Evolutionary conservation across 2,797 vertebrate genomes (phyloP).

Genomic region (Pristis pectinata): DNA sequence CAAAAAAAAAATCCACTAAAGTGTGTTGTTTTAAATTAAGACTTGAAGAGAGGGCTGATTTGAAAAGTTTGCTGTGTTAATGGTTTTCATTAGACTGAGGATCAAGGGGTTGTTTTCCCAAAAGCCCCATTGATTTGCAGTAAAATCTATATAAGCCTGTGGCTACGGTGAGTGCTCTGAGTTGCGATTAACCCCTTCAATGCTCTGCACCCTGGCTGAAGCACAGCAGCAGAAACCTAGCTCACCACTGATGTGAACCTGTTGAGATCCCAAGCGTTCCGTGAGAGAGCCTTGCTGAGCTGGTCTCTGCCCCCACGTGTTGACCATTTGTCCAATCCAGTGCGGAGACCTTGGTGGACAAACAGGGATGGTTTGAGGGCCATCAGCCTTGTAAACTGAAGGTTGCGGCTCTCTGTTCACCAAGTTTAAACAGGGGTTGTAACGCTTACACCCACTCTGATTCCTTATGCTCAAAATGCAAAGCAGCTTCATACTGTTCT

Average conservation of each 20-base stretch:
- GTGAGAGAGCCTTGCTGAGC: not conserved
- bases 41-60: not conserved
- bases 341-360: not conserved
- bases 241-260: not conserved
- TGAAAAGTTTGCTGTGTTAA: slow-evolving; percentile 11
- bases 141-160: not conserved
- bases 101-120: not conserved
- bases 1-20: not conserved
- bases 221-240: not conserved
- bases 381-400: no score
- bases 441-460: no score
- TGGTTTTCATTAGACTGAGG: slow-evolving; percentile 24
- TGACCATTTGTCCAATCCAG: not conserved
- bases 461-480: not conserved
- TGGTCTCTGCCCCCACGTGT: not conserved
- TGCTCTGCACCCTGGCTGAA: not conserved
- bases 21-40: slow-evolving; percentile 19
- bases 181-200: not conserved
- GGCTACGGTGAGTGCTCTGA: not conserved
- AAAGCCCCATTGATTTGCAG: slow-evolving; percentile 4
- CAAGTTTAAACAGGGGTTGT: no score
- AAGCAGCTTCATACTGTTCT: not conserved
- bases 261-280: not conserved
- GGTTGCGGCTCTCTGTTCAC: no score
- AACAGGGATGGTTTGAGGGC: not conserved